Base-by-base conservation (phyloP, 1,140 invertebrate species). In the Pristionchus pacificus region DNA sequence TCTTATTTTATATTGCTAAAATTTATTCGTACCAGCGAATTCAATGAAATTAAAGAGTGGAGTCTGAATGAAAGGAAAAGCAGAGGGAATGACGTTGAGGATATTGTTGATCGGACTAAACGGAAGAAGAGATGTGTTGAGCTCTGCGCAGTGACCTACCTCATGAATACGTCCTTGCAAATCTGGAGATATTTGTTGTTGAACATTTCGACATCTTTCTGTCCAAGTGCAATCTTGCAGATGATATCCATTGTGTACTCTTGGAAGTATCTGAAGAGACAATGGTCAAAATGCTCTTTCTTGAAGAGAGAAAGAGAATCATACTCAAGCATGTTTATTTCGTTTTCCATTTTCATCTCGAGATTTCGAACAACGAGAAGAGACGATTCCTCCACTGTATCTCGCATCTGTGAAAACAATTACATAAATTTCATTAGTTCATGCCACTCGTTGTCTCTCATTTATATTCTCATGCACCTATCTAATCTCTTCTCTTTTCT, bases 171-270 rank as follows among this genome's bases (percentile, higher is more conserved):
- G 6, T 49, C 6, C 19, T 19, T 49, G 38, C 38, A 49, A 10
- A 49, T 6, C 6, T 6, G 38, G 6, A 49, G 6, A 49, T 49
- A 49, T 6, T 59, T 59, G 19, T 70, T 70, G 6, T 70, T 70
- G 59, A 70, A 62, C 24, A 70, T 70, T 32, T 70, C 59, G 1
- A 60, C 32, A 29, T 62, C 29, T 19, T 33, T 62, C 33, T 62
- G 60, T 19, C 68, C 68, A 24, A 70, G 29, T 2, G 68, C 60
- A 49, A 70, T 63, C 1, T 60, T 59, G 28, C 60, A 24, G 19
- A 70, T 70, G 14, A 62, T 60, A 33, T 70, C 59, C 27, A 70
- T 59, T 0, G 68, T 62, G 38, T 10, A 19, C 19, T 49, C 38
- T 49, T 49, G 38, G 19, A 49, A 49, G 38, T 49, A 49, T 49